Conservation (phyloP, 2,888 invertebrate genomes). For the Andrena bicolor region DNA sequence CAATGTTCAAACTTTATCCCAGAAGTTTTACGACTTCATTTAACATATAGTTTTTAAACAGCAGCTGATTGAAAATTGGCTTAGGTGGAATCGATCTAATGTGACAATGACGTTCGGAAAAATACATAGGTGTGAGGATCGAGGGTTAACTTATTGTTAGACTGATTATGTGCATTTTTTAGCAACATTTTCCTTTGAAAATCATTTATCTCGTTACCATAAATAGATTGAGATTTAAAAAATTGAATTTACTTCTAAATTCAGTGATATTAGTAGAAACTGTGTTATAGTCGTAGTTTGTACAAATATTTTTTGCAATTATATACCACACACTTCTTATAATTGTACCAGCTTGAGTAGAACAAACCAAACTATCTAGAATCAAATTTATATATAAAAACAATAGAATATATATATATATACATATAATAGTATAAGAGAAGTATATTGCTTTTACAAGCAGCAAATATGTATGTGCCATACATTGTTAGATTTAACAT, state of each 20-base stretch:
- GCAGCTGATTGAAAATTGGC: too few relatives aligned
- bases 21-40: too few relatives aligned
- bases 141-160: background rate
- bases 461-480: background rate
- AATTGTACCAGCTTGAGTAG: too few relatives aligned
- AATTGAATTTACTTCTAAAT: background rate
- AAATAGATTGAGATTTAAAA: background rate
- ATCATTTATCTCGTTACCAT: background rate
- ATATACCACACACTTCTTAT: too few relatives aligned
- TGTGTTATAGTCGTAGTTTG: too few relatives aligned
- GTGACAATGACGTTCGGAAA: too few relatives aligned
- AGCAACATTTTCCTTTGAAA: background rate
- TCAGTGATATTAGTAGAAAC: background rate
- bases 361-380: background rate
- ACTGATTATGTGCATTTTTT: slow-evolving; percentile 37
- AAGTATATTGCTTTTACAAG: background rate
- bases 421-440: background rate
- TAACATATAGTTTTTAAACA: too few relatives aligned
- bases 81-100: too few relatives aligned
- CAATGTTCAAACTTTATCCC: too few relatives aligned
- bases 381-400: background rate
- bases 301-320: too few relatives aligned
- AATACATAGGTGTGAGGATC: too few relatives aligned
- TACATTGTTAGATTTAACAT: background rate
- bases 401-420: background rate